phyloP scores from a whole-genome alignment of 23 tunicate species.

The Trididemnum miniatum region DNA sequence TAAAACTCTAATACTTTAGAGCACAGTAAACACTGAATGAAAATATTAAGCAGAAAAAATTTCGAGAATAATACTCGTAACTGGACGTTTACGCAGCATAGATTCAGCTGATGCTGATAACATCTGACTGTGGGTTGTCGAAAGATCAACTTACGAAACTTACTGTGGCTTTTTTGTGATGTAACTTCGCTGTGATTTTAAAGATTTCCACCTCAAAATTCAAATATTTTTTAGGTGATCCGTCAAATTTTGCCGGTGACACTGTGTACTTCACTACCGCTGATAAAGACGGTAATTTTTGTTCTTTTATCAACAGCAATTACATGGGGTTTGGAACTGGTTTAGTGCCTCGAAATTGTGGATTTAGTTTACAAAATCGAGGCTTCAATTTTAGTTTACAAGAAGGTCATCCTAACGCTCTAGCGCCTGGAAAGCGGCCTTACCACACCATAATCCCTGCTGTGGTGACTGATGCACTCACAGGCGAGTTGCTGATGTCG shows the following conservation, averaged over 20 bases:
- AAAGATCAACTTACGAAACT: too few species aligned
- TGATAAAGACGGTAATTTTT: slow-evolving; percentile 77
- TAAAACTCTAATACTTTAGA: too few species aligned
- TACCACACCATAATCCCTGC: slow-evolving; percentile 94
- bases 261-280: slow-evolving; percentile 91
- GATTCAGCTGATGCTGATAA: not conserved
- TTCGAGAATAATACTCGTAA: too few species aligned
- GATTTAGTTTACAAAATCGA: slow-evolving; percentile 78
- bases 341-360: slow-evolving; percentile 78
- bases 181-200: too few species aligned
- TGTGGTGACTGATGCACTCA: slow-evolving; percentile 67
- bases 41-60: too few species aligned
- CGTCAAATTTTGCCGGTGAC: slow-evolving; percentile 43
- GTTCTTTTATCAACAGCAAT: slow-evolving; percentile 89
- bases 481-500: slow-evolving; percentile 73
- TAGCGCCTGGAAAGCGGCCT: slow-evolving; percentile 65
- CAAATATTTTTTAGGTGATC: slow-evolving; percentile 36
- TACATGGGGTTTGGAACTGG: slow-evolving; percentile 87
- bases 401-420: slow-evolving; percentile 65
- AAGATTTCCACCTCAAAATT: too few species aligned
- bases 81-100: too few species aligned
- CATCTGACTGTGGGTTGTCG: too few species aligned
- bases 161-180: too few species aligned
- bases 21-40: too few species aligned
- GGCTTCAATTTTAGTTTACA: slow-evolving; percentile 68